Base-by-base conservation (phyloP, 2,888 invertebrate genomes). In the Hemicrepidius hirtus region DNA sequence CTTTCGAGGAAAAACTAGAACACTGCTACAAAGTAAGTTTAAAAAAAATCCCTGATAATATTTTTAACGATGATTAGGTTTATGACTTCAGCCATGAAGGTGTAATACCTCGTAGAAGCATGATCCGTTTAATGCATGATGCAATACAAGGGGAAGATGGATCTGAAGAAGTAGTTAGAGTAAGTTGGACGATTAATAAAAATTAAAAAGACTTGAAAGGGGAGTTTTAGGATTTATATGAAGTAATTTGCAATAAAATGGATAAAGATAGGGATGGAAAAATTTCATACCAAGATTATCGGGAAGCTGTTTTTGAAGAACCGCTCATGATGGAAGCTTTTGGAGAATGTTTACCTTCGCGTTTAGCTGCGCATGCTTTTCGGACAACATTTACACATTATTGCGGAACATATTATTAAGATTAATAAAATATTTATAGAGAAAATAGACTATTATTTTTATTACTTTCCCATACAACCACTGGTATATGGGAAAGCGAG, bases 261-360 rank as follows among this genome's bases (percentile, higher is more conserved):
- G 95, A 95, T 80, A 75, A 88, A 0, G 95, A 95, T 81, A 87
- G 92, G 71, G 95, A 95, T 81, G 94, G 94, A 0, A 87, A 91
- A 68, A 91, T 95, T 21, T 93, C 92, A 16, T 91, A 89, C 77
- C 87, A 89, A 1, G 94, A 94, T 81, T 94, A 92, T 81, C 88
- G 88, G 41, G 83, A 87, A 9, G 88, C 93, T 0, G 92, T 95
- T 0, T 76, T 86, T 32, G 87, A 88, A 59, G 92, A 93, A 10
- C 92, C 92, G 0, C 87, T 92, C 64, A 84, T 94, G 16, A 81
- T 95, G 59, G 93, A 95, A 82, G 90, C 91, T 44, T 89, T 95
- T 49, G 95, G 95, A 0, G 91, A 91, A 76, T 93, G 94, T 77
- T 85, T 95, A 13, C 95, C 95, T 0, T 89, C 90, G 65, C 85